A percentile compares a stretch with the other conserved stretches of the same genome.
Evolutionary conservation across 2,797 vertebrate genomes (phyloP).

Genomic region (Leontopithecus rosalia): DNA sequence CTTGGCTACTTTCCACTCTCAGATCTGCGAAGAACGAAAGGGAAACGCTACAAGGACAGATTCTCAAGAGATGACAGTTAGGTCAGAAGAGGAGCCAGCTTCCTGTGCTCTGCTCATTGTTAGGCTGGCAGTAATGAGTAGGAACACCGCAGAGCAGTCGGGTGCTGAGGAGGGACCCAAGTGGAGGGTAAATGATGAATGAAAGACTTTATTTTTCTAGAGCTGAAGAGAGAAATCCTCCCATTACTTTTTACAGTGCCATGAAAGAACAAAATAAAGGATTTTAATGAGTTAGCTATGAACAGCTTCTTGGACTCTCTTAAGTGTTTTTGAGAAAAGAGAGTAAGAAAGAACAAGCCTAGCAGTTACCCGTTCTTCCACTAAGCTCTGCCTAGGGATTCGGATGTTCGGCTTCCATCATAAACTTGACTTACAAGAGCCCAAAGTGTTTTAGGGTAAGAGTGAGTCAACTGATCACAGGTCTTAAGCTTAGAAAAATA

Average conservation of each 20-base stretch:
- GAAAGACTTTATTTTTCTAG: background rate
- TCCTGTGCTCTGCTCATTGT: background rate
- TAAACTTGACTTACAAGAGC: background rate
- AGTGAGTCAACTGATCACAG: background rate
- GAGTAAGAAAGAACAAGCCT: background rate
- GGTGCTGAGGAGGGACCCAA: background rate
- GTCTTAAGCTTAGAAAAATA: conserved; percentile 22
- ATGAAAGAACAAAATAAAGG: background rate
- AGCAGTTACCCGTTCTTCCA: background rate
- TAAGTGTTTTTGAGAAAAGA: background rate
- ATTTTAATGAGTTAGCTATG: background rate
- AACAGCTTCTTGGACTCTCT: background rate
- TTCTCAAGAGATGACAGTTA: background rate
- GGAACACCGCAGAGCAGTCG: background rate
- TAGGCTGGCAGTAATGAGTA: background rate
- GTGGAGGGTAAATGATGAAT: background rate
- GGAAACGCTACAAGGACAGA: background rate
- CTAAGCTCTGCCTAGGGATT: background rate
- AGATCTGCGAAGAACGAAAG: background rate
- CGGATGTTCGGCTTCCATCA: background rate
- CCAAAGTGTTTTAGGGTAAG: background rate
- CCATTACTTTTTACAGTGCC: background rate
- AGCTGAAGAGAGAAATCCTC: background rate
- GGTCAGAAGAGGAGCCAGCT: background rate
- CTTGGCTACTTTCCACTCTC: background rate